Evolutionary conservation across 2,888 invertebrate species (phyloP).

Genomic region (Agriopis leucophaearia): DNA sequence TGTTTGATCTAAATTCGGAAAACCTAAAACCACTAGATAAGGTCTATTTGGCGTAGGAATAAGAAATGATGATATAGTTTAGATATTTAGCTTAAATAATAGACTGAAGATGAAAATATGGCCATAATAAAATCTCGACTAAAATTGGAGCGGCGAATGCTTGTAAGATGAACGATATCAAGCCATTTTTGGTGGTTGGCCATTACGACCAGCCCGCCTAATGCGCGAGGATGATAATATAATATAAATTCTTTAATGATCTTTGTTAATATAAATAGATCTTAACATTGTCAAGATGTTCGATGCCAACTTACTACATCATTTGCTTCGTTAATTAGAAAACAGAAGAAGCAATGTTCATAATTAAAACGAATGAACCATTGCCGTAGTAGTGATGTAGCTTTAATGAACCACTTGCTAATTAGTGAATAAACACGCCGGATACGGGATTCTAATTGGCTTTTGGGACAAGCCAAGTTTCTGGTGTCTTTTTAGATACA

Average conservation of each 20-base stretch:
- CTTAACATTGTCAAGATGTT: conserved; percentile 19
- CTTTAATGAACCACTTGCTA: conserved; percentile 84
- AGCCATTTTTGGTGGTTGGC: too few species aligned
- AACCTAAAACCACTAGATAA: too few species aligned
- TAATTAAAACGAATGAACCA: conserved; percentile 85
- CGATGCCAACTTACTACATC: conserved; percentile 71
- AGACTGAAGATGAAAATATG: too few species aligned
- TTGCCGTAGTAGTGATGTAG: conserved; percentile 77
- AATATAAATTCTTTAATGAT: conserved; percentile 25
- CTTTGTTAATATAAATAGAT: conserved; percentile 25
- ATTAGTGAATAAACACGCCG: conserved; percentile 84
- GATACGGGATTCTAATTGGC: conserved; percentile 84
- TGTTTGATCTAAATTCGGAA: too few species aligned
- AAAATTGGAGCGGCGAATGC: too few species aligned
- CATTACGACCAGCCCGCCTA: neutral
- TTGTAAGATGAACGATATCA: too few species aligned
- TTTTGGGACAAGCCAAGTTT: conserved; percentile 75
- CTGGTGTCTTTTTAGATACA: conserved; percentile 52
- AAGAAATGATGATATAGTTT: too few species aligned
- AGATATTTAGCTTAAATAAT: too few species aligned
- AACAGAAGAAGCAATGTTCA: conserved; percentile 71
- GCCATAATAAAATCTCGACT: too few species aligned
- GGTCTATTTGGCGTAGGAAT: too few species aligned
- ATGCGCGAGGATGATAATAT: neutral
- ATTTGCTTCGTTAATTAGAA: conserved; percentile 73